phyloP scores from a whole-genome alignment of 2,797 vertebrate genomes.

The Sebastiscus albofasciatus region DNA sequence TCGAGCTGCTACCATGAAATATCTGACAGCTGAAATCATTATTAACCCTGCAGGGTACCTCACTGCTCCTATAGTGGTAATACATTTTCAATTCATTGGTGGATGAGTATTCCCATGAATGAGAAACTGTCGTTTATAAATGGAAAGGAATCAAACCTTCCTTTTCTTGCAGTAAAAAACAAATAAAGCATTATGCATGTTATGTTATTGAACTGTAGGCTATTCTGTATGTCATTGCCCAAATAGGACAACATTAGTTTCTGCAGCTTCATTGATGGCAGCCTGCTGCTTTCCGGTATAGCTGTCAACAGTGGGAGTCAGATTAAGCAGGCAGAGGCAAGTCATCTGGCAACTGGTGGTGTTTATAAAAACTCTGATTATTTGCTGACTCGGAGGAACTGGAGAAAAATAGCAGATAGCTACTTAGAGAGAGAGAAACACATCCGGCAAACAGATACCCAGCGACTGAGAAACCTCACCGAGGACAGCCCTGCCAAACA shows the following conservation, averaged over 20 bases:
- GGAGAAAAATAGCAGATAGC: conserved; percentile 29
- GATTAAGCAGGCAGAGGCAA: conserved; percentile 59
- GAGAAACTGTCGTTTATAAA: neutral
- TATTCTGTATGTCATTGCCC: no score
- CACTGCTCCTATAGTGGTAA: no score
- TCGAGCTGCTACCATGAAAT: neutral
- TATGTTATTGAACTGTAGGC: neutral
- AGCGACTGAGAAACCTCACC: neutral
- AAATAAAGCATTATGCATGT: neutral
- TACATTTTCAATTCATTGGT: neutral
- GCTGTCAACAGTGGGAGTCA: conserved; percentile 9
- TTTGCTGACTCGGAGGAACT: conserved; percentile 61
- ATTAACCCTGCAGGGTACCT: neutral
- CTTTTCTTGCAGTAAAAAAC: neutral
- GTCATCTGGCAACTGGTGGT: conserved; percentile 36
- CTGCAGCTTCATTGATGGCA: conserved; percentile 17
- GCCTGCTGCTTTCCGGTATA: conserved; percentile 4
- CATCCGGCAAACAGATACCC: neutral
- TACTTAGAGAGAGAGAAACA: neutral
- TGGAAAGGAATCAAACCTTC: neutral
- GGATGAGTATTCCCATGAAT: neutral
- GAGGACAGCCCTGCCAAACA: neutral
- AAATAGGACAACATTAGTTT: neutral
- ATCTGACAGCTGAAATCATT: neutral
- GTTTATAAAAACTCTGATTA: neutral